phyloP scores from a whole-genome alignment of 2,888 invertebrate genomes.

The Eudasyphora cyanicolor region DNA sequence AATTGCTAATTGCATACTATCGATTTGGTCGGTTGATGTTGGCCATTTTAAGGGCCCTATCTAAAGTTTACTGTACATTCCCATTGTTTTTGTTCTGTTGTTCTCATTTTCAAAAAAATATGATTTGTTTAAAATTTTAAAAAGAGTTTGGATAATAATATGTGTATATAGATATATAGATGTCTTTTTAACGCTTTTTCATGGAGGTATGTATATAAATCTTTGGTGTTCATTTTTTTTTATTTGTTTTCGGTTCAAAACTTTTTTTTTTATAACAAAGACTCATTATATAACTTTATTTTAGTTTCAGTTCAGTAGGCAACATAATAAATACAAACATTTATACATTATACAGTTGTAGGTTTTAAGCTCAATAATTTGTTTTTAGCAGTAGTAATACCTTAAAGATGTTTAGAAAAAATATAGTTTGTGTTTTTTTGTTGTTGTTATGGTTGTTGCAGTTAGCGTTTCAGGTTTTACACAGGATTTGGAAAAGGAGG shows the following conservation, averaged over 20 bases:
- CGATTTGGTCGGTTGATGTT: not conserved
- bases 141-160: slow-evolving; percentile 14
- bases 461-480: not conserved
- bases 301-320: slow-evolving; percentile 44
- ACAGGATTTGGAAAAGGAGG: not conserved
- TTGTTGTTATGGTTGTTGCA: not conserved
- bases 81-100: not conserved
- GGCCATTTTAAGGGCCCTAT: not conserved
- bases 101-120: slow-evolving; percentile 3
- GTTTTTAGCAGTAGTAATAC: slow-evolving; percentile 7
- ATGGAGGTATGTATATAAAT: slow-evolving; percentile 44
- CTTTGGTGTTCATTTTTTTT: slow-evolving; percentile 60
- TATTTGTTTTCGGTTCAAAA: not conserved
- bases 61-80: not conserved
- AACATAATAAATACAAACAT: not conserved
- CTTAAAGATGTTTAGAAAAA: slow-evolving; percentile 42
- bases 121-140: not conserved
- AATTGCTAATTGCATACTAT: not conserved
- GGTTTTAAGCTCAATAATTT: slow-evolving; percentile 35
- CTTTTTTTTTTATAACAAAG: not conserved
- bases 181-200: slow-evolving; percentile 22
- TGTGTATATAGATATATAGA: slow-evolving; percentile 21
- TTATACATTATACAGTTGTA: not conserved
- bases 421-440: slow-evolving; percentile 19
- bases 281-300: not conserved